Conservation (phyloP, 2,113 vertebrate species). For the Chlamydotis undulata region DNA sequence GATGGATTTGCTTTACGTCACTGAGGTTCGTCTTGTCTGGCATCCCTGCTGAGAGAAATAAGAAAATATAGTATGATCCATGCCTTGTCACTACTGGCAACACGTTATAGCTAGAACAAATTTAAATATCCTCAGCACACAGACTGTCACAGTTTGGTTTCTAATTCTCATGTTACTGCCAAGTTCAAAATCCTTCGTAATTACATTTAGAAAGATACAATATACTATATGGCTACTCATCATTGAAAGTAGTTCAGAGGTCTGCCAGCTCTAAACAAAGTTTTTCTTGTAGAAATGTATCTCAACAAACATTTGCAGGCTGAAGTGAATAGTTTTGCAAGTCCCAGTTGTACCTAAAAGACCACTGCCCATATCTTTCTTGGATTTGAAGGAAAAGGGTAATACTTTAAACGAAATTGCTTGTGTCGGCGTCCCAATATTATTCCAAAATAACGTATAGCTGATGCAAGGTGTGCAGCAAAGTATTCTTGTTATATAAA, state of each 20-base stretch:
- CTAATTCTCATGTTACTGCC: neutral
- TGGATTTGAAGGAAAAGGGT: neutral
- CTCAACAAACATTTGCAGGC: slow-evolving; percentile 19
- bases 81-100: neutral
- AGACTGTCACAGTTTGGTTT: neutral
- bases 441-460: neutral
- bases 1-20: slow-evolving; percentile 68
- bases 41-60: slow-evolving; percentile 71
- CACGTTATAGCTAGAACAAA: neutral
- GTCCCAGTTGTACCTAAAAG: neutral
- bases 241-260: neutral
- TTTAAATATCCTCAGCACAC: neutral
- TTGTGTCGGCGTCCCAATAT: neutral
- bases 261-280: neutral
- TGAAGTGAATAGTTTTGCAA: neutral
- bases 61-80: slow-evolving; percentile 54
- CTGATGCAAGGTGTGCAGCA: neutral
- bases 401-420: neutral
- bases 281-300: neutral
- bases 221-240: neutral
- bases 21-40: slow-evolving; percentile 70
- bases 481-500: neutral
- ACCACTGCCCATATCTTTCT: neutral
- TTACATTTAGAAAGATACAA: neutral
- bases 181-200: slow-evolving; percentile 6